Conservation (phyloP, 2,797 vertebrate genomes). For the Tympanoctomys barrerae region DNA sequence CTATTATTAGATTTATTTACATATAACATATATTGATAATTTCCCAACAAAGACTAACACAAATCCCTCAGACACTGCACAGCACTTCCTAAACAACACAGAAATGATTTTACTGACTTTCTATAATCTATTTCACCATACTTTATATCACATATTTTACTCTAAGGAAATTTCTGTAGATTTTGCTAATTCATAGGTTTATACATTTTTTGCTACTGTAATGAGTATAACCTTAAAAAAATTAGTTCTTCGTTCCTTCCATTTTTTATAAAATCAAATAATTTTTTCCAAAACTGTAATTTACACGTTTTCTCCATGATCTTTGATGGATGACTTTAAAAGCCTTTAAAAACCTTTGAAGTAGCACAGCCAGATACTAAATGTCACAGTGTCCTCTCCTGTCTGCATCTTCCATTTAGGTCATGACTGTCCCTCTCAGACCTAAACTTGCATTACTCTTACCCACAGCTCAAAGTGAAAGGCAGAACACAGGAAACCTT, state of each 20-base stretch:
- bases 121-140: background rate
- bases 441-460: background rate
- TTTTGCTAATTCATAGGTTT: conserved; percentile 46
- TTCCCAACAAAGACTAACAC: background rate
- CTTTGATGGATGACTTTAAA: conserved; percentile 43
- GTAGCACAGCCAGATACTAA: conserved; percentile 8
- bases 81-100: conserved; percentile 8
- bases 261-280: conserved; percentile 65
- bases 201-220: background rate
- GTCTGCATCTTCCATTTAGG: background rate
- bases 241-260: background rate
- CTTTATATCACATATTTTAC: conserved; percentile 4
- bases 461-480: background rate
- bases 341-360: conserved; percentile 72
- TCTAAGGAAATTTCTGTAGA: background rate
- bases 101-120: background rate
- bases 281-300: conserved; percentile 37
- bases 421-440: background rate
- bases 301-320: conserved; percentile 64
- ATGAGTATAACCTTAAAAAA: conserved; percentile 36
- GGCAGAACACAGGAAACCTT: background rate
- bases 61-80: conserved; percentile 28
- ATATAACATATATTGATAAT: conserved; percentile 55
- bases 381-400: conserved; percentile 27
- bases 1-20: conserved; percentile 59